Evolutionary conservation across 2,888 invertebrate genomes (phyloP), one percentile per base, ranked within the genome.

Genomic region (Drosophila kambysellisi): DNA sequence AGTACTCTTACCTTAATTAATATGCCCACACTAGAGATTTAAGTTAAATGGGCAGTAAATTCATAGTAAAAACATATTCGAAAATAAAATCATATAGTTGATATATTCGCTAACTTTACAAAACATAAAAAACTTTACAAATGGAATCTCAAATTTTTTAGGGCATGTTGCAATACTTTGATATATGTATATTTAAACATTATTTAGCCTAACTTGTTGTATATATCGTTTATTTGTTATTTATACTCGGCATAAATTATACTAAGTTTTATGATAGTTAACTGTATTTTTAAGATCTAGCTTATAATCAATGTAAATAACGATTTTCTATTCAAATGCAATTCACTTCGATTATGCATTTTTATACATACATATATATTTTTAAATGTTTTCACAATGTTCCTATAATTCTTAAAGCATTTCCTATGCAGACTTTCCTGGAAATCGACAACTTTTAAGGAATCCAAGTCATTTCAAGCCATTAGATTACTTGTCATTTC

Each of bases 241-340:
- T 61, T 70, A 39, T 33, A 50, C 50, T 51, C 33, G 37, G 17
- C 61, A 60, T 48, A 29, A 59, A 67, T 37, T 41, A 41, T 35
- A 25, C 17, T 46, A 39, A 37, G 43, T 69, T 52, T 37, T 33
- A 58, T 41, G 30, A 57, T 71, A 71, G 58, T 63, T 63, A 52
- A 30, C 15, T 50, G 51, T 57, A 74, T 64, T 46, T 64, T 53
- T 79, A 82, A 76, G 69, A 67, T 46, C 29, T 83, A 83, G 64
- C 33, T 48, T 17, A 1, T 81, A 83, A 84, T 81, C 50, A 35
- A 29, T 83, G 83, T 83, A 85, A 32, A 83, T 81, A 81, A 72
- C 52, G 25, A 32, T 33, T 50, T 57, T 41, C 52, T 39, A 39
- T 33, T 43, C 46, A n/a, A 32, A 41, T 52, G 30, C 30, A 68